Evolutionary conservation across 1,140 invertebrate genomes (phyloP), one percentile per base, ranked within the genome.

Genomic region (Ips nitidus): DNA sequence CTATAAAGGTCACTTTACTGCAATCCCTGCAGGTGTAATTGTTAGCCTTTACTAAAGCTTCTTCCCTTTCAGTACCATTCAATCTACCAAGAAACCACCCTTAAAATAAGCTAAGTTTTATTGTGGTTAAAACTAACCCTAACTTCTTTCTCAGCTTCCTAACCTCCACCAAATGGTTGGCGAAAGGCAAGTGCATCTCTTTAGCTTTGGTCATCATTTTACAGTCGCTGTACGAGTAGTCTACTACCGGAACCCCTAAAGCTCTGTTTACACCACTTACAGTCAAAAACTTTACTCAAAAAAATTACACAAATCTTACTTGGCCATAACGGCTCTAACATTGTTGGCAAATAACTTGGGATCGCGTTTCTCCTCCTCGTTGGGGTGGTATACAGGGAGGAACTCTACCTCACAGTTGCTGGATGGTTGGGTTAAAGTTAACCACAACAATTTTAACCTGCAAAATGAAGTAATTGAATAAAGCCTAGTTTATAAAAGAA

Each of bases 321-420:
- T 89, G 41, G 95, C 94, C 94, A 98, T 98, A 56, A 93, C 86
- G 74, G 89, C 86, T 70, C 94, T 84, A 22, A 98, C 95, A 82
- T 98, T 98, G 70, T 88, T 87, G 2, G 95, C 95, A 83, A 91
- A 98, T 7, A 98, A 83, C 80, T 93, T 94, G 0, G 94, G 91
- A 84, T 98, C 90, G 68, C 85, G 82, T 78, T 90, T 91, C 80
- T 98, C 96, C 66, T 90, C 91, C 72, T 93, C 90, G 74, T 83
- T 94, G 1, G 95, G 96, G 8, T 83, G 86, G 82, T 98, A 97
- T 1, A 98, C 94, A 0, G 95, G 95, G 7, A 98, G 85, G 83
- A 94, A 98, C 84, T 98, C 95, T 59, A 98, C 92, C 85, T 98
- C 95, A 77, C 94, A 92, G 58, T 88, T 88, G 72, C 91, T 97